Conservation (phyloP, 2,888 invertebrate genomes). For the Drosophila ezoana region DNA sequence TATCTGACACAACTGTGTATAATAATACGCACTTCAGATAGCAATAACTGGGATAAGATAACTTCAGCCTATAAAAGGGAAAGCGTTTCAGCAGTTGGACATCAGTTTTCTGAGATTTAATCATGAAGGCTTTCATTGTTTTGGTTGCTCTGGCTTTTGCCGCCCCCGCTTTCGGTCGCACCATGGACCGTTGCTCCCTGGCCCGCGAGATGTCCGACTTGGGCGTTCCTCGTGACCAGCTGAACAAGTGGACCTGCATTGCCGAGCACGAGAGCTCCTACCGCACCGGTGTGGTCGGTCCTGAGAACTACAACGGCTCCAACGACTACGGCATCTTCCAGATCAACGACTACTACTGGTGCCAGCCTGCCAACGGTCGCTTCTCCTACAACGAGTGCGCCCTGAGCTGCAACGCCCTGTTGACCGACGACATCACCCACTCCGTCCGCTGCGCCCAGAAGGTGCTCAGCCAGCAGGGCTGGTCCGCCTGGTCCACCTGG, state of each 20-base stretch:
- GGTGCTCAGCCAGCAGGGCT: constrained; percentile 70
- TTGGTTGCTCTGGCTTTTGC: constrained; percentile 52
- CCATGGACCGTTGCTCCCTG: constrained; percentile 69
- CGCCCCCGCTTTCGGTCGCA: constrained; percentile 58
- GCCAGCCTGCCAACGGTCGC: constrained; percentile 64
- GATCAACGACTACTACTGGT: constrained; percentile 82
- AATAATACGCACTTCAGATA: constrained; percentile 14
- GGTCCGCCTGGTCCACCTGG: constrained; percentile 80
- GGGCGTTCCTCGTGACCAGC: constrained; percentile 66
- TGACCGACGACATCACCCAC: constrained; percentile 68
- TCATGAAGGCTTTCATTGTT: constrained; percentile 46
- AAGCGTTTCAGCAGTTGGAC: background rate
- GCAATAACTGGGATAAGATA: constrained; percentile 7
- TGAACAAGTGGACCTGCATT: constrained; percentile 77
- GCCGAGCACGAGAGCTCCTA: constrained; percentile 76
- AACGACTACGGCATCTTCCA: constrained; percentile 83
- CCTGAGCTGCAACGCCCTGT: constrained; percentile 62
- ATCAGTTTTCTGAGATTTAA: constrained; percentile 40
- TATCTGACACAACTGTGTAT: too few species aligned
- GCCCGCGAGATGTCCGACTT: constrained; percentile 68
- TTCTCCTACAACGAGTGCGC: constrained; percentile 76
- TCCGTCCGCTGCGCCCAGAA: constrained; percentile 74
- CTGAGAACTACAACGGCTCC: constrained; percentile 85
- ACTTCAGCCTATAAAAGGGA: constrained; percentile 32
- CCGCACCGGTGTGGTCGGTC: constrained; percentile 84